phyloP scores from a whole-genome alignment of 2,888 invertebrate species.

The Hirudinaria manillensis region DNA sequence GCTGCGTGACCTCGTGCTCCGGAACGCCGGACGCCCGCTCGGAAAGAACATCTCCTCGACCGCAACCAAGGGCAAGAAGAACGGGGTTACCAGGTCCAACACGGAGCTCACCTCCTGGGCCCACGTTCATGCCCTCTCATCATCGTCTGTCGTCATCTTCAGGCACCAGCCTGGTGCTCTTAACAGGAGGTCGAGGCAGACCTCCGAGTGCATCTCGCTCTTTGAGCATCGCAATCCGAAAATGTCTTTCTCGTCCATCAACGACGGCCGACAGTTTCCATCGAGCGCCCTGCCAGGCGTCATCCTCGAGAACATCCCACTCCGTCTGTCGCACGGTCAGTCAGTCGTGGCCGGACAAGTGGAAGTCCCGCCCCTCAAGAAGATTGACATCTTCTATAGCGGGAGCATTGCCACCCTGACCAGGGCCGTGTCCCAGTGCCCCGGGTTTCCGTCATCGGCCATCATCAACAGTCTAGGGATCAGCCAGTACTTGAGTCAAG shows the following conservation, averaged over 20 bases:
- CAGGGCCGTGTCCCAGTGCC: conserved; percentile 56
- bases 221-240: conserved; percentile 2
- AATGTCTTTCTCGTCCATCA: neutral
- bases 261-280: neutral
- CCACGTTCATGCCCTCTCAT: neutral
- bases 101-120: conserved; percentile 13
- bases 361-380: conserved; percentile 65
- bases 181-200: neutral
- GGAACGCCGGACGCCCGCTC: neutral
- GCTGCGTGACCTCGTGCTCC: neutral
- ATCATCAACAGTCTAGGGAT: neutral
- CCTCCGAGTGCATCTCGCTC: neutral
- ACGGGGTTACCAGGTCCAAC: neutral
- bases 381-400: conserved; percentile 82
- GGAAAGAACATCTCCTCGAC: neutral
- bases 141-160: neutral
- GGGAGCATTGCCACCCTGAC: conserved; percentile 61
- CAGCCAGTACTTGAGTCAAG: conserved; percentile 12
- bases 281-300: neutral
- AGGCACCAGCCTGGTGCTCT: neutral
- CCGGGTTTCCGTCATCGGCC: neutral
- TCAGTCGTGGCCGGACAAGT: neutral
- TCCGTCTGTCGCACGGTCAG: neutral
- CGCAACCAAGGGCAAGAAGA: neutral
- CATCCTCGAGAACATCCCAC: conserved; percentile 3